These are phyloP conservation scores for Cetonia aurata DNA, from an alignment of 2,888 invertebrate genomes.

Conservation along the genomic window DNA sequence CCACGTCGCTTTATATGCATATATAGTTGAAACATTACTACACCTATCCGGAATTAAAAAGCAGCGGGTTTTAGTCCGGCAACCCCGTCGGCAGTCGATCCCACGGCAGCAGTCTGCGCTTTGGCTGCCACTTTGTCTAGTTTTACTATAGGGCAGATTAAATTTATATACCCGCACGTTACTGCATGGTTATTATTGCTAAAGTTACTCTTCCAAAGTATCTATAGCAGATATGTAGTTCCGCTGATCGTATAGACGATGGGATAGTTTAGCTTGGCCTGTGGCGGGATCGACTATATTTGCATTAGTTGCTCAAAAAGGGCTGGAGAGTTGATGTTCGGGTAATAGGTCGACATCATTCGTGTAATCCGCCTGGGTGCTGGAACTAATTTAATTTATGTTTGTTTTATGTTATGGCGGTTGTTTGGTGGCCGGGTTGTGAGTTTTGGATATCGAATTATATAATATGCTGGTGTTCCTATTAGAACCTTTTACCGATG, in stretches of 20 bases:
- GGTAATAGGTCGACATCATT: conserved; percentile 38
- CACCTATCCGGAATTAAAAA: no score
- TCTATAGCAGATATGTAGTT: no score
- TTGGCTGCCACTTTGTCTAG: conserved; percentile 11
- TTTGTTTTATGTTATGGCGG: conserved; percentile 36
- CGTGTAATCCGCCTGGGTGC: conserved; percentile 22
- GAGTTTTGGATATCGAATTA: conserved; percentile 30
- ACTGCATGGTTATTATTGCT: conserved; percentile 12
- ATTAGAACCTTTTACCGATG: conserved; percentile 31
- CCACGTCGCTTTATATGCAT: no score
- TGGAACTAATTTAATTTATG: conserved; percentile 36
- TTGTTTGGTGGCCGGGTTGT: conserved; percentile 27
- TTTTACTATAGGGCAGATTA: background rate
- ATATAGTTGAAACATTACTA: no score
- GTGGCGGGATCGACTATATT: conserved; percentile 4
- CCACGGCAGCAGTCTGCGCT: background rate
- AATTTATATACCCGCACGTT: conserved; percentile 3
- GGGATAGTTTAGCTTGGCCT: background rate
- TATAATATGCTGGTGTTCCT: conserved; percentile 2
- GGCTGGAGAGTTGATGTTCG: background rate
- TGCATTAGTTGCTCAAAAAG: conserved; percentile 1
- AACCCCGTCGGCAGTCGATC: no score
- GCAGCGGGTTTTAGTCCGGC: no score
- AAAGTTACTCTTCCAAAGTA: conserved; percentile 1
- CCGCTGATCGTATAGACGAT: no score